phyloP scores from a whole-genome alignment of 2,113 vertebrate species.

The Empidonax traillii region DNA sequence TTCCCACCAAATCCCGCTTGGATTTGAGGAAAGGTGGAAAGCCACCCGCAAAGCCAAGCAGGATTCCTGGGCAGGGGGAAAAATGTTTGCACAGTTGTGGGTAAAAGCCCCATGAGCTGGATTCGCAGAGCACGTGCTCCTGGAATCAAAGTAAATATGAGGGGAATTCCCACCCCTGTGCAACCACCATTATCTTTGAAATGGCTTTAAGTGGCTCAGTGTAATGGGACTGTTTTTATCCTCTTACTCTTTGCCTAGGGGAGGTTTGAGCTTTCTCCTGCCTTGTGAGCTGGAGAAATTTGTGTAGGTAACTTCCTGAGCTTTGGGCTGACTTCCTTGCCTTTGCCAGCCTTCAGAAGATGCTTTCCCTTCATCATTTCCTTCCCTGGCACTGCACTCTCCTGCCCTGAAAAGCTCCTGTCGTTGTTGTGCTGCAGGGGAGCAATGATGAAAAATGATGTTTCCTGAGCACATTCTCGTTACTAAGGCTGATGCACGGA shows the following conservation, averaged over 20 bases:
- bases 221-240: neutral
- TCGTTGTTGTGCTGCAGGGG: neutral
- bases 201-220: neutral
- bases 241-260: neutral
- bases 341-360: neutral
- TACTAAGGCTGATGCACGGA: neutral
- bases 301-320: neutral
- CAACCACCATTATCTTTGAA: neutral
- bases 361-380: neutral
- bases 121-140: neutral
- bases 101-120: neutral
- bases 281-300: neutral
- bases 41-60: fast-evolving
- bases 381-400: fast-evolving
- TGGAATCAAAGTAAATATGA: neutral
- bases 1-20: neutral
- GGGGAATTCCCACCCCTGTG: neutral
- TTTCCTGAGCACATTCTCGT: neutral
- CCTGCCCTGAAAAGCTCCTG: neutral
- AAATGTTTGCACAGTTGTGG: fast-evolving
- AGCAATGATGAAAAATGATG: neutral
- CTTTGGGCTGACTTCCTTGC: neutral
- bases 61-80: neutral
- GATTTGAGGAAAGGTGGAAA: neutral
- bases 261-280: neutral